phyloP scores from a whole-genome alignment of 2,113 vertebrate genomes.

The Mola mola region DNA sequence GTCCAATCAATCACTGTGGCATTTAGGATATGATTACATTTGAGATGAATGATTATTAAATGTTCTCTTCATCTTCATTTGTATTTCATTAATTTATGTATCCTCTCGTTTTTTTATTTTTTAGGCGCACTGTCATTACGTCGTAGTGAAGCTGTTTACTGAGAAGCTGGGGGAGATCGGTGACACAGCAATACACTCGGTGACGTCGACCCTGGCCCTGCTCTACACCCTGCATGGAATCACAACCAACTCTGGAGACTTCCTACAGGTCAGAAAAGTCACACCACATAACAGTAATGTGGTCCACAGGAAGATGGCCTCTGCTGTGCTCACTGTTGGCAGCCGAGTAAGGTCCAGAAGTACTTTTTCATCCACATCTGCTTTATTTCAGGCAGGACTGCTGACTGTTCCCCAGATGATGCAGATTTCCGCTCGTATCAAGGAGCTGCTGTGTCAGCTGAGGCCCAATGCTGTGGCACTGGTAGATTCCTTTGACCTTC shows the following conservation, averaged over 20 bases:
- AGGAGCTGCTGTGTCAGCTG: conserved; percentile 87
- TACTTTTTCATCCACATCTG: conserved; percentile 1
- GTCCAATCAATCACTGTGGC: too few species aligned
- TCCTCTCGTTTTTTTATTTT: neutral
- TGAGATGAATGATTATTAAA: too few species aligned
- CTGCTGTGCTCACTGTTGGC: neutral
- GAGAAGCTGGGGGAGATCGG: conserved; percentile 85
- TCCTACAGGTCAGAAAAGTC: conserved; percentile 85
- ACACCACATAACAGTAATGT: too few species aligned
- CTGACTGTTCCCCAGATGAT: conserved; percentile 85
- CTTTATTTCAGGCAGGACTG: conserved; percentile 83
- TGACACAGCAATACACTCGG: conserved; percentile 81
- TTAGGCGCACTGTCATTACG: conserved; percentile 96
- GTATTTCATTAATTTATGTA: neutral
- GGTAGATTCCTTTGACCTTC: conserved; percentile 92
- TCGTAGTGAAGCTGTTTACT: conserved; percentile 91
- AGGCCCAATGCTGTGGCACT: conserved; percentile 90
- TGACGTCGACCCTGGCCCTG: conserved; percentile 86
- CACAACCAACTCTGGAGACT: conserved; percentile 88
- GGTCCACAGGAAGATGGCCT: neutral
- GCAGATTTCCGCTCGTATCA: conserved; percentile 84
- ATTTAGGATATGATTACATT: too few species aligned
- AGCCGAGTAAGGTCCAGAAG: neutral
- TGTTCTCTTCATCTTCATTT: neutral
- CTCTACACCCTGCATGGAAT: conserved; percentile 91